These are phyloP conservation scores for Rafetus swinhoei DNA, from an alignment of 2,113 vertebrate genomes.

Conservation along the genomic window DNA sequence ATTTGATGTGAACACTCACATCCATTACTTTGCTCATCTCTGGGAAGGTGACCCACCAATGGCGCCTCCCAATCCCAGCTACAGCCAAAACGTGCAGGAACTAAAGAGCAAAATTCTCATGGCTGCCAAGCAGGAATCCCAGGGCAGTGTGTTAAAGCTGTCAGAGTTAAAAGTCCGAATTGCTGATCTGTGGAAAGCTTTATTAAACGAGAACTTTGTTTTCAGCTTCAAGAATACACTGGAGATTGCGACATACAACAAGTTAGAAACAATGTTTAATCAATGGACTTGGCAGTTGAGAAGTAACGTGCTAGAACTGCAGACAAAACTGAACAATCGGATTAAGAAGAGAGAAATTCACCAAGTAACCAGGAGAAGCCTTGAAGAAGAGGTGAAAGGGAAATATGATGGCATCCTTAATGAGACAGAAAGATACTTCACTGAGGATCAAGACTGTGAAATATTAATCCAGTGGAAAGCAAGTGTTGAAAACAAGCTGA, in stretches of 20 bases:
- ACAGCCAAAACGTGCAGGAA: slow-evolving; percentile 71
- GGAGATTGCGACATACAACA: slow-evolving; percentile 71
- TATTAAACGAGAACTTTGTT: slow-evolving; percentile 75
- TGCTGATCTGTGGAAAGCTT: slow-evolving; percentile 65
- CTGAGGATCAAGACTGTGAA: slow-evolving; percentile 56
- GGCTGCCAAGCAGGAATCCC: background rate
- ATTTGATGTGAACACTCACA: slow-evolving; percentile 71
- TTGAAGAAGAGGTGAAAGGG: slow-evolving; percentile 19
- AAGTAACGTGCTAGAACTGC: slow-evolving; percentile 50
- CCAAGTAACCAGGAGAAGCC: background rate
- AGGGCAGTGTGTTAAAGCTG: slow-evolving; percentile 28
- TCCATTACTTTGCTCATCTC: slow-evolving; percentile 74
- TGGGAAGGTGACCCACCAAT: slow-evolving; percentile 77
- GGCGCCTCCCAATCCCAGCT: slow-evolving; percentile 76
- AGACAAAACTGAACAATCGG: slow-evolving; percentile 62
- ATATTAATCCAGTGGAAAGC: slow-evolving; percentile 72
- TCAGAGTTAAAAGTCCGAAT: slow-evolving; percentile 54
- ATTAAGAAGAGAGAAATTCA: slow-evolving; percentile 61
- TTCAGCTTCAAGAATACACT: slow-evolving; percentile 76
- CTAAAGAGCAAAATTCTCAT: slow-evolving; percentile 68
- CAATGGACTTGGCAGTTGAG: slow-evolving; percentile 73
- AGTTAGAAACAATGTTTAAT: slow-evolving; percentile 68
- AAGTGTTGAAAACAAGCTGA: slow-evolving; percentile 60
- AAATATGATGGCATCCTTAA: slow-evolving; percentile 33
- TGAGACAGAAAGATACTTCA: slow-evolving; percentile 65